phyloP scores from a whole-genome alignment of 2,888 invertebrate species.

The Syrphus vitripennis region DNA sequence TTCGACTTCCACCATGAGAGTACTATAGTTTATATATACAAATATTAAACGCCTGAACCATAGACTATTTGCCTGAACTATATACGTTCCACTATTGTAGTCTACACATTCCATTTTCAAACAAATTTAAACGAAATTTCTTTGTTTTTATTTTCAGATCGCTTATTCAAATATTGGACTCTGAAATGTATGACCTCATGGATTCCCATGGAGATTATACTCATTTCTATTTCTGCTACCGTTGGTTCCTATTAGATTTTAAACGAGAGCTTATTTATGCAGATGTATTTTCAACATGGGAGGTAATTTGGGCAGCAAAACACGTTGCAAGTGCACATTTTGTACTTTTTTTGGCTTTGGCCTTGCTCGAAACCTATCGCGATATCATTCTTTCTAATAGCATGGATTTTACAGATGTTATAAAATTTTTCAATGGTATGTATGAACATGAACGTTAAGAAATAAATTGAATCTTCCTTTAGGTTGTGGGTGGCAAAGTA shows the following conservation, averaged over 20 bases:
- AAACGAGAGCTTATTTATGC: slow-evolving; percentile 96
- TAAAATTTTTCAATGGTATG: slow-evolving; percentile 98
- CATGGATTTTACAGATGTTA: slow-evolving; percentile 99
- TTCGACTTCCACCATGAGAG: too few species aligned
- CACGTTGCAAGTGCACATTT: slow-evolving; percentile 93
- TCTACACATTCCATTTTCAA: too few species aligned
- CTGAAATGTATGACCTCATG: slow-evolving; percentile 96
- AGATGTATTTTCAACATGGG: slow-evolving; percentile 97
- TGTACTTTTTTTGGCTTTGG: slow-evolving; percentile 95
- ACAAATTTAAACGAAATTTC: too few species aligned
- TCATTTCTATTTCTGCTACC: slow-evolving; percentile 98
- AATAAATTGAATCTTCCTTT: too few species aligned
- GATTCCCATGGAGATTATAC: slow-evolving; percentile 97
- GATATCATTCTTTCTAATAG: slow-evolving; percentile 97
- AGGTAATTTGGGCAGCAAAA: slow-evolving; percentile 96
- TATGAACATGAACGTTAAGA: too few species aligned
- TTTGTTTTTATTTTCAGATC: slow-evolving; percentile 82
- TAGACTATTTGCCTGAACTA: too few species aligned
- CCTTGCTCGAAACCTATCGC: slow-evolving; percentile 94
- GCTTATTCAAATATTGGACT: slow-evolving; percentile 93
- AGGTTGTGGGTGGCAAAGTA: background rate
- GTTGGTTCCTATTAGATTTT: slow-evolving; percentile 98
- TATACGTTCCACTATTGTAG: too few species aligned
- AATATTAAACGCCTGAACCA: too few species aligned
- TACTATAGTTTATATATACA: too few species aligned